Conservation (phyloP, 2,797 vertebrate species). For the Aplochiton taeniatus region DNA sequence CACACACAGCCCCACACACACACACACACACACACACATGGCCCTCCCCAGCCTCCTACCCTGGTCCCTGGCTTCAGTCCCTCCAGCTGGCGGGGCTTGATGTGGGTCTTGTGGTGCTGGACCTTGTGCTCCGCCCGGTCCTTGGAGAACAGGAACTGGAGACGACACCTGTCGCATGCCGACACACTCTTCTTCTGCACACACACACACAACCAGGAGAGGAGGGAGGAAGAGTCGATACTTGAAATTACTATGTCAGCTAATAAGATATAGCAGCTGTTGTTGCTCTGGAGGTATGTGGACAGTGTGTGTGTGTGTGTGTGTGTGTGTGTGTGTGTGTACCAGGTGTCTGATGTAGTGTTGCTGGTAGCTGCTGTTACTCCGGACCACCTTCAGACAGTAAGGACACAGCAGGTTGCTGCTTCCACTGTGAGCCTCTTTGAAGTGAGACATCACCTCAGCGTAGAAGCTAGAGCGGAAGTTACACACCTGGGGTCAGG, state of each 20-base stretch:
- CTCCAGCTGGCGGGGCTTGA: slow-evolving; percentile 85
- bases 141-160: slow-evolving; percentile 87
- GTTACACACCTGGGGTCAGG: slow-evolving; percentile 81
- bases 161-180: slow-evolving; percentile 87
- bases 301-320: no score
- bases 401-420: slow-evolving; percentile 85
- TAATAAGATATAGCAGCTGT: no score
- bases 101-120: slow-evolving; percentile 85
- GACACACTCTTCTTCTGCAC: slow-evolving; percentile 83
- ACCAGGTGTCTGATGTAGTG: slow-evolving; percentile 91
- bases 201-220: slow-evolving; percentile 15
- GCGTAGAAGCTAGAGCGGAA: slow-evolving; percentile 91
- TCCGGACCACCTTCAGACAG: slow-evolving; percentile 88
- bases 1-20: no score
- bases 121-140: slow-evolving; percentile 84
- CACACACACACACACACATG: slow-evolving; percentile 6
- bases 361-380: slow-evolving; percentile 82
- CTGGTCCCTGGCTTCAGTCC: slow-evolving; percentile 91
- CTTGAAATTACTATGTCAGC: no score
- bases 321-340: slow-evolving; percentile 12
- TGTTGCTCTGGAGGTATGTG: no score
- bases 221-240: neutral
- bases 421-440: slow-evolving; percentile 81
- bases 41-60: slow-evolving; percentile 61
- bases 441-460: slow-evolving; percentile 85